phyloP scores from a whole-genome alignment of 2,888 invertebrate genomes.

The Hemistola chrysoprasaria region DNA sequence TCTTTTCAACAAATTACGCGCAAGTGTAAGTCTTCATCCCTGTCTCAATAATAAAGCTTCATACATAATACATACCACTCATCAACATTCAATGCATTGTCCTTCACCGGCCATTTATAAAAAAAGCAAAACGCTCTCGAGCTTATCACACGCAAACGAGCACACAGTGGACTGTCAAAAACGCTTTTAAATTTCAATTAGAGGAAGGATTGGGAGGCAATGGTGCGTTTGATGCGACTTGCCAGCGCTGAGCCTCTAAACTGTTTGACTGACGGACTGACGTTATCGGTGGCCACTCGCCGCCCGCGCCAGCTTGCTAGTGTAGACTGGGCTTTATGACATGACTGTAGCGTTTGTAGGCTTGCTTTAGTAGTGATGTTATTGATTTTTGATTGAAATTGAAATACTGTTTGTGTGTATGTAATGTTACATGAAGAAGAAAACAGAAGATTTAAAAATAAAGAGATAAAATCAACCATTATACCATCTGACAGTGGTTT shows the following conservation, averaged over 20 bases:
- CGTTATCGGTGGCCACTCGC: conserved; percentile 34
- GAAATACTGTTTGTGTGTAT: no score
- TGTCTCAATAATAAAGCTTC: background rate
- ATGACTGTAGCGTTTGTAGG: no score
- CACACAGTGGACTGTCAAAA: conserved; percentile 52
- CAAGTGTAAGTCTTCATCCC: background rate
- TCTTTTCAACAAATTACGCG: no score
- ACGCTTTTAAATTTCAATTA: conserved; percentile 63
- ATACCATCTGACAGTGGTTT: no score
- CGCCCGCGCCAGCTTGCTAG: conserved; percentile 15
- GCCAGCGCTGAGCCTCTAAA: conserved; percentile 52
- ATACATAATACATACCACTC: conserved; percentile 16
- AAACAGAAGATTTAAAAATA: no score
- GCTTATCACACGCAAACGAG: conserved; percentile 41
- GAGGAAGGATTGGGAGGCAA: conserved; percentile 51
- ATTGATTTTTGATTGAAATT: no score
- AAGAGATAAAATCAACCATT: no score
- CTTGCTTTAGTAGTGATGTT: no score
- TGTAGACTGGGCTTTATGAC: conserved; percentile 27
- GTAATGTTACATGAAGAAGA: no score
- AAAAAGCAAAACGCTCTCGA: conserved; percentile 24
- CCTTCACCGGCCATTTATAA: conserved; percentile 1
- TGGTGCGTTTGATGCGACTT: conserved; percentile 56
- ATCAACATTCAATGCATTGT: no score
- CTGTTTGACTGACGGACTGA: conserved; percentile 46